Conservation (phyloP, 1,140 invertebrate species). For the Drosophila pachea region DNA sequence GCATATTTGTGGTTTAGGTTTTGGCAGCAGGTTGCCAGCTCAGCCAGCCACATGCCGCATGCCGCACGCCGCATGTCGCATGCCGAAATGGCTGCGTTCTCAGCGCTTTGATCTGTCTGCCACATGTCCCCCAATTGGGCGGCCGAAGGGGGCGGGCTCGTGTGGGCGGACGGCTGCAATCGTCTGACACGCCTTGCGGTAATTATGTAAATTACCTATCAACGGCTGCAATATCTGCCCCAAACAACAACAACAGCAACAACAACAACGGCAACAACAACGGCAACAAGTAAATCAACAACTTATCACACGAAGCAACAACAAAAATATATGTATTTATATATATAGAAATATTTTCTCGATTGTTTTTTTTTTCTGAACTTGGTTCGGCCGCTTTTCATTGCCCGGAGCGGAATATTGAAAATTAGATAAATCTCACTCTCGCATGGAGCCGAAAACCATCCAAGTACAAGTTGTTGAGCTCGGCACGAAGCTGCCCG, state of each 20-base stretch:
- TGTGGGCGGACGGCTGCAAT: slow-evolving; percentile 26
- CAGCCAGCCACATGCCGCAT: neutral
- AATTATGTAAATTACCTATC: slow-evolving; percentile 67
- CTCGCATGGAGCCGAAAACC: slow-evolving; percentile 19
- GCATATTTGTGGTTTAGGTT: slow-evolving; percentile 43
- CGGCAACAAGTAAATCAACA: slow-evolving; percentile 22
- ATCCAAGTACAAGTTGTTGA: neutral
- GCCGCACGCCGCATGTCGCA: slow-evolving; percentile 3
- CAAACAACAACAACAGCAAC: slow-evolving; percentile 22
- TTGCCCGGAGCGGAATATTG: slow-evolving; percentile 40
- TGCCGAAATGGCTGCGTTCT: slow-evolving; percentile 15
- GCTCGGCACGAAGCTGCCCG: neutral
- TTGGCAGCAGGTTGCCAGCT: slow-evolving; percentile 5
- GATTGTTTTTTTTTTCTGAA: slow-evolving; percentile 26
- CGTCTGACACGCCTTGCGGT: slow-evolving; percentile 54
- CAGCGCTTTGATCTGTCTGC: slow-evolving; percentile 13
- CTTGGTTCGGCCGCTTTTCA: slow-evolving; percentile 41
- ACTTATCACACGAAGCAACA: slow-evolving; percentile 45
- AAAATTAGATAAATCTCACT: slow-evolving; percentile 60
- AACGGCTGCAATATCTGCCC: slow-evolving; percentile 34
- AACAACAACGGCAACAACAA: slow-evolving; percentile 21
- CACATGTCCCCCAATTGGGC: slow-evolving; percentile 16
- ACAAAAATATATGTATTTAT: slow-evolving; percentile 25
- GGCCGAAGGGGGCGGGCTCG: slow-evolving; percentile 4
- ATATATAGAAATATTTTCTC: too few relatives aligned